Evolutionary conservation across 1,140 invertebrate genomes (phyloP).

Genomic region (Phenacoccus solenopsis): DNA sequence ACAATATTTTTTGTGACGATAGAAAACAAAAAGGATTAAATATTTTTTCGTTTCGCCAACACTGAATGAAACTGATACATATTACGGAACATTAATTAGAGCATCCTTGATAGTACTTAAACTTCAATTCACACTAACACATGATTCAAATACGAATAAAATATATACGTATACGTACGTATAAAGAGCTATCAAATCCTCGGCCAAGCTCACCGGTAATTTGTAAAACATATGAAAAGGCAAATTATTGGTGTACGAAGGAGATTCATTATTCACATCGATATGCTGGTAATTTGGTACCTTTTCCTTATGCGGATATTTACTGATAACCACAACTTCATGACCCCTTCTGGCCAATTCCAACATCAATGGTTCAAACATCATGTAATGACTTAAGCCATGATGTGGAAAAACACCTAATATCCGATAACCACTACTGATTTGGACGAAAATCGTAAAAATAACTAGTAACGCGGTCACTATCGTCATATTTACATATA

Average conservation of each 20-base stretch:
- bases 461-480: not conserved
- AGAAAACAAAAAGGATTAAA: too few relatives aligned
- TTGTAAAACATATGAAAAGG: not conserved
- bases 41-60: too few relatives aligned
- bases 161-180: not conserved
- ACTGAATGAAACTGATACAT: not conserved
- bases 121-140: too few relatives aligned
- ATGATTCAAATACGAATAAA: not conserved
- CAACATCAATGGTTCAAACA: conserved; percentile 30
- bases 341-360: conserved; percentile 30
- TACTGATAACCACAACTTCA: conserved; percentile 29
- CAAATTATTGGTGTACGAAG: conserved; percentile 14
- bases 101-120: not conserved
- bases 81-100: not conserved
- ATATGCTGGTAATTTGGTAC: conserved; percentile 40
- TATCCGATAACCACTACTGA: conserved; percentile 21
- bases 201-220: not conserved
- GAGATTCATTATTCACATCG: conserved; percentile 17
- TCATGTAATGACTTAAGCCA: conserved; percentile 32
- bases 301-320: conserved; percentile 37
- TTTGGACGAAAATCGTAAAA: not conserved
- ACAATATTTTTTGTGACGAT: too few relatives aligned
- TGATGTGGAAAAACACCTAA: conserved; percentile 30
- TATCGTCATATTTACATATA: not conserved
- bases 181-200: not conserved